Base-by-base conservation (phyloP, 2,113 vertebrate species). In the Hoplias malabaricus region DNA sequence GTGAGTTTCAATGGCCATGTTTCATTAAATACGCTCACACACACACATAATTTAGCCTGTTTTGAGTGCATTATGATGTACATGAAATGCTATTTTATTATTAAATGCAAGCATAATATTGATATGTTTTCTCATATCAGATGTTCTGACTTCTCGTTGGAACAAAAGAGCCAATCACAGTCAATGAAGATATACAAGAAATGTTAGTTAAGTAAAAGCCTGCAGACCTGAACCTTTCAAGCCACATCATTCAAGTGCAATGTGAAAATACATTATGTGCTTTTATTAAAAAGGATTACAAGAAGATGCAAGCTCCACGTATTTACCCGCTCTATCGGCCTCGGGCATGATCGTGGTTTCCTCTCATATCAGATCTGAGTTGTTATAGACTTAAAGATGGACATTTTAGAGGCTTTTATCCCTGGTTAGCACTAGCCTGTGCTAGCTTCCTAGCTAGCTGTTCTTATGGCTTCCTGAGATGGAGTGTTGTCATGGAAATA, bases 1-100 rank as follows among this genome's bases (percentile, higher is more conserved):
- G 93, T 94, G 95, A 89, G 87, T 89, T 72, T 81, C 25, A 62
- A 53, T 36, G 69, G 65, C 23, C 36, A 34, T 54, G 48, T 67
- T 79, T 72, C 54, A 57, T 79, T 33, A 56, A 73, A 56, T 6
- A n/a, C 50, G 38, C 61, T 16, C 53, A 62, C n/a, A 62, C 25
- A 16, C 43, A 46, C 43, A 43, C 40, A 43, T 12, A 43, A n/a
- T n/a, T n/a, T n/a, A n/a, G n/a, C n/a, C n/a, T 53, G 10, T 23
- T 53, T 6, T 8, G 7, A 10, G 36, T 42, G 21, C n/a, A 25
- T 7, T 66, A 48, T 14, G 19, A 19, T 50, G 27, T n/a, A 33
- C 29, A 48, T 50, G 9, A 12, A 34, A 69, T 48, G 16, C 10
- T 31, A 48, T 53, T 21, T 34, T 1, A 50, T 21, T 34, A 23